Conservation (phyloP, 1,140 invertebrate species). For the Mercenaria mercenaria region DNA sequence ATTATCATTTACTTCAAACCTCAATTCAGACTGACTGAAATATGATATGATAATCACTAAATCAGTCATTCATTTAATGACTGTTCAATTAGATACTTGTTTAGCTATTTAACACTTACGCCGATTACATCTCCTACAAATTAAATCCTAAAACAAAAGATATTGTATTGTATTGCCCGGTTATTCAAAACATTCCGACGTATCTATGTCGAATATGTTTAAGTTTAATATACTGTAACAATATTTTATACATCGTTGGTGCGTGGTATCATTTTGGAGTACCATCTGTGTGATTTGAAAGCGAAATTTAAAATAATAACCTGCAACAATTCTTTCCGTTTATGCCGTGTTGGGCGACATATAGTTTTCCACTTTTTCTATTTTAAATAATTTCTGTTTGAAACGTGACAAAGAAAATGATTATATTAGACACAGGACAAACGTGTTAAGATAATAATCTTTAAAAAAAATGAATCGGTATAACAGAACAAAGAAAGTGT, state of each 20-base stretch:
- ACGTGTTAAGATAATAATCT: not conserved
- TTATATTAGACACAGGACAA: not conserved
- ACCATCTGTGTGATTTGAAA: not conserved
- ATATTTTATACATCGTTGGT: not conserved
- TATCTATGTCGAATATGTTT: not conserved
- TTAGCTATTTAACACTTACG: not conserved
- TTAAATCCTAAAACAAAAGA: not conserved
- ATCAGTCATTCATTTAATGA: not conserved
- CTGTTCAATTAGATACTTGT: not conserved
- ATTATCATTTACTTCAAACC: too few species aligned
- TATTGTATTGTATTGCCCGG: not conserved
- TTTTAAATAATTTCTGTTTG: not conserved
- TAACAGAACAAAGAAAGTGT: slow-evolving; percentile 16
- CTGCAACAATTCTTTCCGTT: not conserved
- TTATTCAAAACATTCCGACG: not conserved
- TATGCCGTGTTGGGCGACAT: too few species aligned
- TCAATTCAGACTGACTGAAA: too few species aligned
- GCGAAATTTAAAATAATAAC: not conserved
- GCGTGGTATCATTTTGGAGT: too few species aligned
- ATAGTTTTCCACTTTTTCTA: not conserved
- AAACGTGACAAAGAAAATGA: not conserved
- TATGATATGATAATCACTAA: too few species aligned
- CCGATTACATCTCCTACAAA: slow-evolving; percentile 1
- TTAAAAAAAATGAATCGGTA: not conserved
- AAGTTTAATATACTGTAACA: not conserved